A percentile compares a stretch with the other conserved stretches of the same genome.
These are phyloP conservation scores for Plectrocnemia conspersa DNA, from an alignment of 1,140 invertebrate genomes.

Conservation along the genomic window DNA sequence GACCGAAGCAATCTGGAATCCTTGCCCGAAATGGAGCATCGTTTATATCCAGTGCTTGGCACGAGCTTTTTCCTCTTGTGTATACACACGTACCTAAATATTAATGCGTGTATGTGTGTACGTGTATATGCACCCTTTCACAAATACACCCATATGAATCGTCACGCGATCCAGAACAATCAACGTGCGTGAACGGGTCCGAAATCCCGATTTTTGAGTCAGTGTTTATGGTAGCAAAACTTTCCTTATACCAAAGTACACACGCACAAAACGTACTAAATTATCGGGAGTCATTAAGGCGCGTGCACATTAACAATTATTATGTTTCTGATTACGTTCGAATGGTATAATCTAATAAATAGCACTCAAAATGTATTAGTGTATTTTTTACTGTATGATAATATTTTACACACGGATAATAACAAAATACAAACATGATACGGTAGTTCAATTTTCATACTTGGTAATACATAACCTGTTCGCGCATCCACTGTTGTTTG, in stretches of 20 bases:
- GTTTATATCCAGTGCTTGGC: conserved; percentile 14
- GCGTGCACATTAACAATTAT: no score
- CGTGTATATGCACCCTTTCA: conserved; percentile 18
- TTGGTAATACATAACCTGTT: no score
- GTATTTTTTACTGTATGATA: no score
- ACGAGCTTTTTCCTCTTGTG: neutral
- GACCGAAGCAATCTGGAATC: conserved; percentile 5
- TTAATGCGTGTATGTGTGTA: no score
- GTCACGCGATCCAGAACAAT: conserved; percentile 13
- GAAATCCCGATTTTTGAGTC: conserved; percentile 6
- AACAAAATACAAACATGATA: no score
- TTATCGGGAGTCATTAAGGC: conserved; percentile 12
- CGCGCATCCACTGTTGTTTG: no score
- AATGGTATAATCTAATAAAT: no score
- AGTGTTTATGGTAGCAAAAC: conserved; percentile 29
- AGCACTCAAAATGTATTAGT: no score
- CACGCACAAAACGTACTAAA: conserved; percentile 10
- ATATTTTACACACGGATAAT: no score
- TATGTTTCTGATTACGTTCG: no score
- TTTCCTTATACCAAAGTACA: conserved; percentile 1
- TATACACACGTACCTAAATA: no score
- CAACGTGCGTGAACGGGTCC: conserved; percentile 10
- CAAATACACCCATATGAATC: conserved; percentile 14
- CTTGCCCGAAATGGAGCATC: conserved; percentile 13
- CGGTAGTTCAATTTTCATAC: no score